Evolutionary conservation across 2,113 vertebrate species (phyloP).

Genomic region (Calyptomena viridis): DNA sequence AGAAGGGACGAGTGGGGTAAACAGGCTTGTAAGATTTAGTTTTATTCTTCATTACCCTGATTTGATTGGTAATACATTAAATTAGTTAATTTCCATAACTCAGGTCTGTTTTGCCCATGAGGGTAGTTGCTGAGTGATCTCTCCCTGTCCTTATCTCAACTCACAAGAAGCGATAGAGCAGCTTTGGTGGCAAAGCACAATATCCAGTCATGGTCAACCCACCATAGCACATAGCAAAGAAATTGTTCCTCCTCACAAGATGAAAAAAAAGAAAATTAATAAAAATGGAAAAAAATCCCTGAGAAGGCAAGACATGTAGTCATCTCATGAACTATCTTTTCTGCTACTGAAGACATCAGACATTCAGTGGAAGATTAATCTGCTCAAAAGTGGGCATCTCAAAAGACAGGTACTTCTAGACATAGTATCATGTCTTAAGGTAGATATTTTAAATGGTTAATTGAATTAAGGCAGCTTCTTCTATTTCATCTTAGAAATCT

Average conservation of each 20-base stretch:
- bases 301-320: background rate
- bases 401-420: too few relatives aligned
- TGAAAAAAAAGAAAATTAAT: background rate
- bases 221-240: background rate
- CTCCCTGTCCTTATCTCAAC: background rate
- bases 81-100: background rate
- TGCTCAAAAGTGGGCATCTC: background rate
- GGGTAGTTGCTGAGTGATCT: background rate
- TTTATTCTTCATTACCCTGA: background rate
- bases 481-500: background rate
- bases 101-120: background rate
- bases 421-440: background rate
- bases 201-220: accelerated
- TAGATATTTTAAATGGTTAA: background rate
- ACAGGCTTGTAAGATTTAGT: background rate
- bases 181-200: background rate
- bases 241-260: background rate
- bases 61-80: background rate
- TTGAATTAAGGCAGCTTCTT: background rate
- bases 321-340: background rate
- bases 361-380: background rate
- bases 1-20: background rate
- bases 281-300: background rate
- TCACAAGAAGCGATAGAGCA: background rate
- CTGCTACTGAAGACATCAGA: background rate